Base-by-base conservation (phyloP, 2,888 invertebrate species). In the Diabrotica balteata region DNA sequence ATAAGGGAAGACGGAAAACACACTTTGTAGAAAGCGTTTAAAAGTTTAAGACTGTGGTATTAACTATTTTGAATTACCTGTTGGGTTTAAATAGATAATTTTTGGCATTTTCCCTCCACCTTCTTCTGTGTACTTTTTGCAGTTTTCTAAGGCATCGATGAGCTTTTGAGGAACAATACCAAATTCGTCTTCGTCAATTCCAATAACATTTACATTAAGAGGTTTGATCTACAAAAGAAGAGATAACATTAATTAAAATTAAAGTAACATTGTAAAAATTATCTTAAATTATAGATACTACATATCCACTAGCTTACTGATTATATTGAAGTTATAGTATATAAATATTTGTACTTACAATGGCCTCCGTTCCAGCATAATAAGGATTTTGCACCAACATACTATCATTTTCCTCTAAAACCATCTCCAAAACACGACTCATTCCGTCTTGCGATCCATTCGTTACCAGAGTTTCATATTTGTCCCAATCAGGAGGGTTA, bases 391-490 rank as follows among this genome's bases (percentile, higher is more conserved):
- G 91, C 9, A 92, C 87, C 44, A 94, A 78, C 46, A 94, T 85
- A 0, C 91, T 87, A 78, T 93, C 93, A 0, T 90, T 91, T 0
- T 87, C 87, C 53, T 88, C 87, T n/a, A 93, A 80, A 64, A 91
- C 83, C 83, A 93, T 87, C 76, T 93, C 93, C 51, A 93, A 86
- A 54, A 90, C 87, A 82, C 91, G 91, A 83, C 90, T 90, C 68
- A 94, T 87, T 7, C 91, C 93, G 79, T 93, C 93, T 81, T 93
- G 93, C 42, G 91, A 89, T 4, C 94, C 94, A 73, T 89, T 88
- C 6, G 92, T 92, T 43, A 93, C 85, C 49, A 92, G 81, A 1
- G 93, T 80, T 67, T 90, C 90, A 2, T 88, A 85, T 3, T 87
- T 84, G 2, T 87, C 83, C 87, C 88, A 86, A 7, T 86, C 82